Percentiles rank a stretch among this genome's conserved stretches.
Evolutionary conservation across 2,797 vertebrate species (phyloP).

Genomic region (Pangasius macronema): DNA sequence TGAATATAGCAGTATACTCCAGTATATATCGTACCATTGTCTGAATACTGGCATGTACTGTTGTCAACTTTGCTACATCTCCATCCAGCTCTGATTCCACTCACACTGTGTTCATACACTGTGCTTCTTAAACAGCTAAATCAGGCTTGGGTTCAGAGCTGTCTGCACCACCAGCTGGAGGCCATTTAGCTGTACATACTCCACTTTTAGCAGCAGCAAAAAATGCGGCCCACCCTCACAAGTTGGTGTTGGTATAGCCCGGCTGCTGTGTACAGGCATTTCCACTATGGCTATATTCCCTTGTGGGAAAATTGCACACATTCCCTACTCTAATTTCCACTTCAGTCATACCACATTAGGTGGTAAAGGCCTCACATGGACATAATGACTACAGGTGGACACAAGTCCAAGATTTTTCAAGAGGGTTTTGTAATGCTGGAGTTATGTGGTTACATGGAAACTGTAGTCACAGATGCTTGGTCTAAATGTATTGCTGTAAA

Average conservation of each 20-base stretch:
- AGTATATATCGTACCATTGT: not conserved
- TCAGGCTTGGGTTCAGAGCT: slow-evolving; percentile 45
- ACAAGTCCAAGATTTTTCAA: slow-evolving; percentile 1
- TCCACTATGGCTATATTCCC: slow-evolving; percentile 30
- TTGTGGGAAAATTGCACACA: slow-evolving; percentile 43
- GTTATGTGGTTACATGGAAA: not conserved
- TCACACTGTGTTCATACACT: slow-evolving; percentile 9
- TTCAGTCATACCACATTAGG: slow-evolving; percentile 37
- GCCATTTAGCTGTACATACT: slow-evolving; percentile 50
- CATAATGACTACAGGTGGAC: slow-evolving; percentile 34
- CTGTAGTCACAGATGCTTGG: not conserved
- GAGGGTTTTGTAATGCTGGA: not conserved
- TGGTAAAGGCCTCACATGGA: not conserved
- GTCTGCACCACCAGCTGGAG: slow-evolving; percentile 58
- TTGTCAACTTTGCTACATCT: slow-evolving; percentile 19
- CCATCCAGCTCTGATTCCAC: slow-evolving; percentile 11
- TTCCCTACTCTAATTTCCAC: slow-evolving; percentile 39
- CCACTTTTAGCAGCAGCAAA: slow-evolving; percentile 43
- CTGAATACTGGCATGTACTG: not conserved
- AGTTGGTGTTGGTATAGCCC: slow-evolving; percentile 28
- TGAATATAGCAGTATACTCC: not conserved
- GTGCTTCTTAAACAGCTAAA: slow-evolving; percentile 40
- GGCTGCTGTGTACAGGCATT: slow-evolving; percentile 35
- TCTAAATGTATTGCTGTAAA: not conserved
- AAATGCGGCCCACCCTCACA: slow-evolving; percentile 46